phyloP scores from a whole-genome alignment of 2,888 invertebrate species.

The Seira ritae region DNA sequence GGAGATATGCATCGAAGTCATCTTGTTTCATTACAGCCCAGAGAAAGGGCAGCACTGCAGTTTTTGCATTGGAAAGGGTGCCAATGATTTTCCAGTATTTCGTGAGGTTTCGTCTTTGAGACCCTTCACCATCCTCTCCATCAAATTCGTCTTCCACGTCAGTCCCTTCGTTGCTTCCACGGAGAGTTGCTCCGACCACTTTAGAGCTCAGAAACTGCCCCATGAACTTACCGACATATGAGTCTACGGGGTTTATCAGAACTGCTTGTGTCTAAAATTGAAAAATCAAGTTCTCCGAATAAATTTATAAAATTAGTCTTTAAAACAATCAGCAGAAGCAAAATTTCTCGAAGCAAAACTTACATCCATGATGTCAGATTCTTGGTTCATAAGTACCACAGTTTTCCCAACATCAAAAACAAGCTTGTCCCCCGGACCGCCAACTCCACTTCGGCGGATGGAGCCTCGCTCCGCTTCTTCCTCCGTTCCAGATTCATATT shows the following conservation, averaged over 20 bases:
- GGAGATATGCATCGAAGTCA: constrained; percentile 67
- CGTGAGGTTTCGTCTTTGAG: no score
- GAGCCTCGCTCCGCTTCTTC: neutral
- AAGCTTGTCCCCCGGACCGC: constrained; percentile 5
- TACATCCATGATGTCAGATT: constrained; percentile 36
- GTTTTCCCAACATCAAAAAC: constrained; percentile 51
- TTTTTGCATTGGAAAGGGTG: constrained; percentile 36
- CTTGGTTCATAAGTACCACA: constrained; percentile 35
- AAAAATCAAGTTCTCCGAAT: no score
- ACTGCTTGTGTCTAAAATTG: constrained; percentile 65
- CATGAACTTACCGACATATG: constrained; percentile 67
- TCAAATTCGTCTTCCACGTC: constrained; percentile 58
- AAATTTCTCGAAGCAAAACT: no score
- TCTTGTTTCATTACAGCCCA: constrained; percentile 70
- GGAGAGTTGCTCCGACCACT: constrained; percentile 45
- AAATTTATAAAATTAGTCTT: no score
- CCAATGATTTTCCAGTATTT: constrained; percentile 47
- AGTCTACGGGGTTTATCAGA: constrained; percentile 67
- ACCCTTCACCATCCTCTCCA: constrained; percentile 27
- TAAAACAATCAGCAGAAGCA: no score
- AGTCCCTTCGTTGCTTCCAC: constrained; percentile 4
- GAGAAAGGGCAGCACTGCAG: constrained; percentile 60
- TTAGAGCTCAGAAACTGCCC: constrained; percentile 63
- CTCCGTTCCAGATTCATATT: constrained; percentile 28
- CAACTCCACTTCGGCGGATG: neutral